phyloP scores from a whole-genome alignment of 2,888 invertebrate species.

The Stomorhina lunata region DNA sequence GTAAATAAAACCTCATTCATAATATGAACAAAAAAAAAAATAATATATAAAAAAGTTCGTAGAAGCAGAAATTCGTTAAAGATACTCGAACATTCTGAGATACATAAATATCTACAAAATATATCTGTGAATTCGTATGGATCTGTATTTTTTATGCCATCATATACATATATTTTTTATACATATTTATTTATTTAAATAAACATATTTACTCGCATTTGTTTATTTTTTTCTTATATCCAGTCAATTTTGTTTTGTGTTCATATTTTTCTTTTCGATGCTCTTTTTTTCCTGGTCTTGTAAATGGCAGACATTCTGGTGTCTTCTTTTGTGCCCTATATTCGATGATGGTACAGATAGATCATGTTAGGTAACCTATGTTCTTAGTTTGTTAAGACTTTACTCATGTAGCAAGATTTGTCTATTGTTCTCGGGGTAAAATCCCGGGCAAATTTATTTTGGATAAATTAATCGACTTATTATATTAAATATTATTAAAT shows the following conservation, averaged over 20 bases:
- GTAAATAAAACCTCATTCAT: conserved; percentile 58
- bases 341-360: not conserved
- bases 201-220: conserved; percentile 4
- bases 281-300: conserved; percentile 41
- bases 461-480: too few relatives aligned
- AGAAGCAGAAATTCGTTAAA: conserved; percentile 43
- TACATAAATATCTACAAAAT: not conserved
- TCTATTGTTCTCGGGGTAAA: too few relatives aligned
- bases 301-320: conserved; percentile 65
- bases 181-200: conserved; percentile 8
- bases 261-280: conserved; percentile 7
- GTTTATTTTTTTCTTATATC: conserved; percentile 8
- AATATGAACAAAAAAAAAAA: not conserved
- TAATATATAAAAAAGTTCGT: conserved; percentile 50
- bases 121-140: not conserved
- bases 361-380: not conserved
- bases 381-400: not conserved
- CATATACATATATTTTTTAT: not conserved
- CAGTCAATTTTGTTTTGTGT: conserved; percentile 25
- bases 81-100: not conserved
- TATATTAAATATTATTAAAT: too few relatives aligned
- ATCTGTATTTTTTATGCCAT: too few relatives aligned
- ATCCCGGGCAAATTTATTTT: too few relatives aligned
- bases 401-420: not conserved
- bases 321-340: conserved; percentile 46